A percentile compares a stretch with the other conserved stretches of the same genome.
Conservation (phyloP, 2,113 vertebrate species). For the Festucalex cinctus region DNA sequence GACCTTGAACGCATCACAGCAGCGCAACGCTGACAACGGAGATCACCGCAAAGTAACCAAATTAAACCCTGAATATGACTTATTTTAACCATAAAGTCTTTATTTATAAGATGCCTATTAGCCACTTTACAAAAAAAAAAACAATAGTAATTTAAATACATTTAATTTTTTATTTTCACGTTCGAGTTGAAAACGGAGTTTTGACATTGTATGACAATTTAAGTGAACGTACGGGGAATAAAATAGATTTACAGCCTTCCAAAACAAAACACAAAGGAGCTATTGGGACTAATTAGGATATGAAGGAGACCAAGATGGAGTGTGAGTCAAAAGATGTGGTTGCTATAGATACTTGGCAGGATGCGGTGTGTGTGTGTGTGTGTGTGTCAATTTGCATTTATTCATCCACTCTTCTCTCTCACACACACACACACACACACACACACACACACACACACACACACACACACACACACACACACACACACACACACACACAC, state of each 20-base stretch:
- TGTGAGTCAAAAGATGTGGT: slow-evolving; percentile 62
- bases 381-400: slow-evolving; percentile 79
- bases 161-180: neutral
- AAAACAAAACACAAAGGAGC: slow-evolving; percentile 11
- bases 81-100: neutral
- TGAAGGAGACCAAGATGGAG: slow-evolving; percentile 45
- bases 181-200: neutral
- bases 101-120: neutral
- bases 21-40: neutral
- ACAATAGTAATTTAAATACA: neutral
- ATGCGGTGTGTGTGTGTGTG: too few species aligned
- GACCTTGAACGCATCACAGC: slow-evolving; percentile 54
- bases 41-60: neutral
- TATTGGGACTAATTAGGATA: slow-evolving; percentile 50
- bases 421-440: too few species aligned
- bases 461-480: too few species aligned
- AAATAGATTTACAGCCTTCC: neutral
- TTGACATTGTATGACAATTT: slow-evolving; percentile 29
- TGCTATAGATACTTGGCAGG: slow-evolving; percentile 74
- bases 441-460: too few species aligned
- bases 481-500: too few species aligned
- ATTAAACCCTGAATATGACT: neutral
- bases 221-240: slow-evolving; percentile 14
- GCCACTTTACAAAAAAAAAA: neutral
- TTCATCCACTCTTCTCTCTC: slow-evolving; percentile 55